These are phyloP conservation scores for Gymnobelideus leadbeateri DNA, from an alignment of 2,113 vertebrate genomes.

Conservation along the genomic window DNA sequence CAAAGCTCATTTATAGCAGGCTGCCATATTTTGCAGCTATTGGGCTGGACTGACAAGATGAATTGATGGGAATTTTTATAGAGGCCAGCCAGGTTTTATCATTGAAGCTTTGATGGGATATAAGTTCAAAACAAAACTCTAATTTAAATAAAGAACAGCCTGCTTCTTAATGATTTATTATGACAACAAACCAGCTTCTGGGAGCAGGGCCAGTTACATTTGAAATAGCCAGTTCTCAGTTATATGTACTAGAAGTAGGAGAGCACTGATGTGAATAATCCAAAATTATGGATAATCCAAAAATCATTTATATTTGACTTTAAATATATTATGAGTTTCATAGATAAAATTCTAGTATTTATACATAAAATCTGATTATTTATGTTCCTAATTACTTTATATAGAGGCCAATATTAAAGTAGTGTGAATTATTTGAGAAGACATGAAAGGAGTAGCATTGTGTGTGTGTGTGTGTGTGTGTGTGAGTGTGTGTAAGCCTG, in stretches of 20 bases:
- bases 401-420: slow-evolving; percentile 17
- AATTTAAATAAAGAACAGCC: slow-evolving; percentile 23
- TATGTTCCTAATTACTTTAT: slow-evolving; percentile 35
- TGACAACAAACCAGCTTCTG: neutral
- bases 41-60: neutral
- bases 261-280: neutral
- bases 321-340: neutral
- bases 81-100: neutral
- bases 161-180: slow-evolving; percentile 19
- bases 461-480: neutral
- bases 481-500: neutral
- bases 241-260: slow-evolving; percentile 3
- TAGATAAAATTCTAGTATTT: neutral
- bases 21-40: neutral
- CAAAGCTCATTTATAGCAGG: neutral
- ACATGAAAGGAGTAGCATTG: neutral
- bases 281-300: slow-evolving; percentile 13
- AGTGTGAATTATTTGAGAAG: slow-evolving; percentile 22
- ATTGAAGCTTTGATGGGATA: neutral
- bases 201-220: neutral
- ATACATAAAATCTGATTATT: neutral
- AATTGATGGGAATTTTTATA: neutral
- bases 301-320: slow-evolving; percentile 1
- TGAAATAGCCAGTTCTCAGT: neutral
- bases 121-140: neutral